Evolutionary conservation across 2,888 invertebrate species (phyloP).

Genomic region (Lepeophtheirus nordmannii): DNA sequence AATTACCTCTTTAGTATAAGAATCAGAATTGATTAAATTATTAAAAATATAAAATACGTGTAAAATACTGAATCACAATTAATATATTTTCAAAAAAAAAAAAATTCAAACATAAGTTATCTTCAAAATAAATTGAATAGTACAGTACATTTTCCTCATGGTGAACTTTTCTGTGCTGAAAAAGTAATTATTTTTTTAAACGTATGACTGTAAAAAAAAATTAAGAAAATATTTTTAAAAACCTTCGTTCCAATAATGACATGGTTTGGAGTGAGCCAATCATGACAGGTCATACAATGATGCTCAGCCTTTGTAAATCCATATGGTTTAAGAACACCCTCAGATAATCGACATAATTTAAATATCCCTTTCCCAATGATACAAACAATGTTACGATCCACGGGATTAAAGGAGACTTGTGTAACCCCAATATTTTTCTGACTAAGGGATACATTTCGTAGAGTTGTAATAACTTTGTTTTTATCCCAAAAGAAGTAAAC

Average conservation of each 20-base stretch:
- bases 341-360: constrained; percentile 7
- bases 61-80: too few species aligned
- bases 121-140: too few species aligned
- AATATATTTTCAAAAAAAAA: too few species aligned
- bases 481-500: constrained; percentile 67
- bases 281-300: constrained; percentile 6
- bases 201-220: too few species aligned
- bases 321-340: constrained; percentile 23
- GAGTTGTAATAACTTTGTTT: constrained; percentile 25
- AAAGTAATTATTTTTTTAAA: too few species aligned
- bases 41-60: too few species aligned
- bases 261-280: constrained; percentile 21
- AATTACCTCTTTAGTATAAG: too few species aligned
- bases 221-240: too few species aligned
- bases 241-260: constrained; percentile 9
- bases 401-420: constrained; percentile 23
- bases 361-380: constrained; percentile 22
- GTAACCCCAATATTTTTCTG: neutral
- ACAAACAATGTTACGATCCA: constrained; percentile 24
- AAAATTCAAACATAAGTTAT: too few species aligned
- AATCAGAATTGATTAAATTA: too few species aligned
- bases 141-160: too few species aligned
- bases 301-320: constrained; percentile 19
- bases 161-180: too few species aligned
- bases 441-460: neutral